Percentiles rank a stretch among this genome's conserved stretches.
These are phyloP conservation scores for Neolamprologus sp. DNA, from an alignment of 2,113 vertebrate species.

Conservation along the genomic window DNA sequence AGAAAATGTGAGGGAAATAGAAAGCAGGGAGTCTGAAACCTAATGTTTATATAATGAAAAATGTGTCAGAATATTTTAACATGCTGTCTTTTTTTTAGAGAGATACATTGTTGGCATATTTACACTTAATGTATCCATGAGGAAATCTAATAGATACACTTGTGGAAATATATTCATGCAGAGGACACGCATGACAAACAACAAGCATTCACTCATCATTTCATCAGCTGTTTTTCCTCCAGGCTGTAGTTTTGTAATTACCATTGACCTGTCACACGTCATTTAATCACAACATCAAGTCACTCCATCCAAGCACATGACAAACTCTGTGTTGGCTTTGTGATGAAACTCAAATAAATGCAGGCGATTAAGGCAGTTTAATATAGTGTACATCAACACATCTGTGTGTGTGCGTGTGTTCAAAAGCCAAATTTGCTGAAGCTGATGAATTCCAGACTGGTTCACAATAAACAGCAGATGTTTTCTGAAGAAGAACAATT, in stretches of 20 bases:
- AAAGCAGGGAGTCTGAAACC: neutral
- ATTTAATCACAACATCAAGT: neutral
- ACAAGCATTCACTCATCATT: neutral
- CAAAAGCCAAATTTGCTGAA: neutral
- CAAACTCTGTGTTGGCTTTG: neutral
- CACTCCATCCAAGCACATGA: neutral
- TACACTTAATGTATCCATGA: neutral
- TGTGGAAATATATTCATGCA: neutral
- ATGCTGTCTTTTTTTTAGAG: neutral
- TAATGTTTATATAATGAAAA: neutral
- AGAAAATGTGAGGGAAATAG: neutral
- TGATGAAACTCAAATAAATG: constrained; percentile 11
- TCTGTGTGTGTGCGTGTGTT: neutral
- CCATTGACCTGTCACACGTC: neutral
- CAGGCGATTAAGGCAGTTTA: neutral
- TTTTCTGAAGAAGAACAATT: neutral
- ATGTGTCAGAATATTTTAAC: neutral
- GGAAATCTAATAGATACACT: neutral
- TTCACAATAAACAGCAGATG: neutral
- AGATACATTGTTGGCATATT: neutral
- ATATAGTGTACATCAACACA: neutral
- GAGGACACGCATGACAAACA: neutral
- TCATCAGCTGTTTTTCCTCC: neutral
- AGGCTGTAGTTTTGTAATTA: neutral
- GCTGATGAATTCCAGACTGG: neutral